Base-by-base conservation (phyloP, 1,140 invertebrate species). In the Ceratosolen fusciceps region DNA sequence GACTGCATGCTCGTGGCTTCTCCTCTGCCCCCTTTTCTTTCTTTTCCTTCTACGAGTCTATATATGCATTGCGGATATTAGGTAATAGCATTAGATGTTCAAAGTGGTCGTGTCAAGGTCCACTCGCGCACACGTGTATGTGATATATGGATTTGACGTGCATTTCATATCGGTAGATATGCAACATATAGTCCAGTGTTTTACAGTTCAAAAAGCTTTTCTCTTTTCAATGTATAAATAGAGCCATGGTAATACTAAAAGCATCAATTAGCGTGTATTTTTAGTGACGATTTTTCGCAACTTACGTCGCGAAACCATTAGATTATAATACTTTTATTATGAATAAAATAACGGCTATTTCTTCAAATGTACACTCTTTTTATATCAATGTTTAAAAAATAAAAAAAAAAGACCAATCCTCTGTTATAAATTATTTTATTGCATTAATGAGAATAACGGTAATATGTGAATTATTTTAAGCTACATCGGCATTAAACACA, bases 41-140 rank as follows among this genome's bases (percentile, higher is more conserved):
- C n/a, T 37, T 54, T 49, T 49, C n/a, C 74, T 75, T 37, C 47
- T 65, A 1, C 8, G 43, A 31, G 29, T 68, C 37, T 62, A n/a
- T 26, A 19, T 54, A 52, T 31, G 60, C 10, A 76, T 76, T 54
- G 75, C 52, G 75, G 65, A 77, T 58, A 58, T 77, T 77, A 77
- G 67, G 67, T 77, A 70, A 77, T 14, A 47, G 49, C n/a, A 77
- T 77, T 77, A 77, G 49, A 77, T 31, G 60, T 2, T 29, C 60
- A 19, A 43, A 7, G 29, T 43, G 34, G 24, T 16, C 9, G 52
- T 49, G 26, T 77, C 65, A 77, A 77, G 75, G 75, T 58, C 26
- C 67, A 31, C n/a, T 56, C 24, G 24, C 24, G 54, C 24, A 73
- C 47, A 29, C 47, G 29, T 67, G 31, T 43, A 56, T 34, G 56